A percentile compares a stretch with the other conserved stretches of the same genome.
These are phyloP conservation scores for Panthera uncia DNA, from an alignment of 2,113 vertebrate genomes.

Conservation along the genomic window DNA sequence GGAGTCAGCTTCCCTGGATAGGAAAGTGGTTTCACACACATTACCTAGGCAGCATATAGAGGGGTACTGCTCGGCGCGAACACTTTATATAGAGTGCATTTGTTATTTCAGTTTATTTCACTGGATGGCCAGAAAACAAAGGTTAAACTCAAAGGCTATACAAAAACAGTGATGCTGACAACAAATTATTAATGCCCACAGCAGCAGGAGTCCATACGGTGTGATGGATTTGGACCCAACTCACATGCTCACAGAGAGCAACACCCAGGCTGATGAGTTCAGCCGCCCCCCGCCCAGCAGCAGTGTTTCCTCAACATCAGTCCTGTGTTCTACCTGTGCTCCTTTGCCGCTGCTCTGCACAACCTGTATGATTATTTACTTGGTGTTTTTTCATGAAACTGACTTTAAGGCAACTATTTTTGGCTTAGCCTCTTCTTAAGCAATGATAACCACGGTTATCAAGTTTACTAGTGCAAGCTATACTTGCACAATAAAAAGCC, in stretches of 20 bases:
- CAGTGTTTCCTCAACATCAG: background rate
- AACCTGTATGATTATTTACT: background rate
- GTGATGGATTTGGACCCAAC: background rate
- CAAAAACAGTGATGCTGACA: background rate
- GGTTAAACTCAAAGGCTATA: background rate
- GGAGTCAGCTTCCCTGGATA: background rate
- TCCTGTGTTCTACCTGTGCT: background rate
- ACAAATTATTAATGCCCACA: background rate
- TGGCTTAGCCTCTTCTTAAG: constrained; percentile 35
- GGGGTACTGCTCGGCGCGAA: background rate
- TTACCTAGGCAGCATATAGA: background rate
- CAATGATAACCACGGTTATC: background rate
- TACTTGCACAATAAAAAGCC: background rate
- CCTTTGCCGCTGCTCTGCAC: background rate
- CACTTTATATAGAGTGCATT: background rate
- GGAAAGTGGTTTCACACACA: background rate
- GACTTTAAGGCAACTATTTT: background rate
- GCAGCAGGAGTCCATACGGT: background rate
- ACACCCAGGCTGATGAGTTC: background rate
- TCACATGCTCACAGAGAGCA: background rate
- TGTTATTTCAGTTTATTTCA: background rate
- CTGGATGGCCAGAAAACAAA: background rate
- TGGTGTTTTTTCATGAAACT: constrained; percentile 1
- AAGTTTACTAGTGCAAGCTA: background rate
- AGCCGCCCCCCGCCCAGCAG: accelerated